A percentile compares a stretch with the other conserved stretches of the same genome.
phyloP scores from a whole-genome alignment of 2,113 vertebrate genomes.

The Triplophysa rosa region DNA sequence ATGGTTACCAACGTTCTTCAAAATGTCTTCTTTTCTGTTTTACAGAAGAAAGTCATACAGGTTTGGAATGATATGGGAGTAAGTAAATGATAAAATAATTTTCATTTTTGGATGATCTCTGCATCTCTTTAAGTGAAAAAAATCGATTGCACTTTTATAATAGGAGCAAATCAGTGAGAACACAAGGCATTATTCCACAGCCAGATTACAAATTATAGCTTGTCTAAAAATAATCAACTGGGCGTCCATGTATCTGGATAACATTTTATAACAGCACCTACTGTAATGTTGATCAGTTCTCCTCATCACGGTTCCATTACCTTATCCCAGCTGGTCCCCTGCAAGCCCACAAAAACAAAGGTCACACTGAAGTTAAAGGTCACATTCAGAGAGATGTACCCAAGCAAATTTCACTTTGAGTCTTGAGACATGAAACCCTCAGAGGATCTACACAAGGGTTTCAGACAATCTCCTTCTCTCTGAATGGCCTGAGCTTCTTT shows the following conservation, averaged over 20 bases:
- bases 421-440: conserved; percentile 29
- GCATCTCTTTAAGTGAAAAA: conserved; percentile 57
- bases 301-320: conserved; percentile 56
- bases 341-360: conserved; percentile 73
- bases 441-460: conserved; percentile 13
- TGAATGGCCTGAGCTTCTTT: conserved; percentile 33
- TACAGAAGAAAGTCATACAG: too few relatives aligned
- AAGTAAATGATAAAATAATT: too few relatives aligned
- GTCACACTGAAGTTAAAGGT: conserved; percentile 49
- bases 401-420: conserved; percentile 18
- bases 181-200: conserved; percentile 68
- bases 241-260: conserved; percentile 60
- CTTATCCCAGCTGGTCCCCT: conserved; percentile 68
- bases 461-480: conserved; percentile 26
- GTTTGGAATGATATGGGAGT: too few relatives aligned
- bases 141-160: conserved; percentile 74
- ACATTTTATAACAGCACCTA: conserved; percentile 65
- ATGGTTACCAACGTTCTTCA: too few relatives aligned
- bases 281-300: conserved; percentile 64
- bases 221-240: conserved; percentile 70
- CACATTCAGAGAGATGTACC: conserved; percentile 46
- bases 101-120: too few relatives aligned
- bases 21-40: too few relatives aligned
- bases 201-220: conserved; percentile 75
- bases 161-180: conserved; percentile 78